A percentile compares a stretch with the other conserved stretches of the same genome.
Evolutionary conservation across 2,797 vertebrate species (phyloP).

Genomic region (Notamacropus eugenii): DNA sequence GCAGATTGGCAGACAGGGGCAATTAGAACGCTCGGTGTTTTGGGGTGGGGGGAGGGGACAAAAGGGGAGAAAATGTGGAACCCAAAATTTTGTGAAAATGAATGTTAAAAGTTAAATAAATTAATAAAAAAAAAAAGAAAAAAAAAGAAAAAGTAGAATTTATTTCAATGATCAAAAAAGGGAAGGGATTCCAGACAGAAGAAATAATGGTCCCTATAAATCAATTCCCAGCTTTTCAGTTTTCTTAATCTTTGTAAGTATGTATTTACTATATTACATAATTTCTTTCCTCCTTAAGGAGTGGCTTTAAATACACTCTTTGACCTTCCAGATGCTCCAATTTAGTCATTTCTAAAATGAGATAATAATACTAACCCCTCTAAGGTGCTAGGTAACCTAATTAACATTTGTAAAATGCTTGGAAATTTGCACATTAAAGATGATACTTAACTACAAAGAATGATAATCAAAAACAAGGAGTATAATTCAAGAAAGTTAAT

Average conservation of each 20-base stretch:
- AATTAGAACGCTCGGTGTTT: too few relatives aligned
- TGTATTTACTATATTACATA: neutral
- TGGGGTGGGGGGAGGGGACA: too few relatives aligned
- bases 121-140: too few relatives aligned
- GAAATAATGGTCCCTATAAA: neutral
- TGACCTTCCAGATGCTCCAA: neutral
- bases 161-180: neutral
- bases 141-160: too few relatives aligned
- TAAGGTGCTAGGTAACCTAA: slow-evolving; percentile 1
- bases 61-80: too few relatives aligned
- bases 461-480: neutral
- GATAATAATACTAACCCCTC: neutral
- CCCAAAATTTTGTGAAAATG: too few relatives aligned
- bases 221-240: neutral
- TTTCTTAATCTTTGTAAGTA: neutral
- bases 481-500: neutral
- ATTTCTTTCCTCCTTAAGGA: neutral
- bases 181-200: neutral
- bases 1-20: too few relatives aligned
- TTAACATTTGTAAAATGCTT: slow-evolving; percentile 29
- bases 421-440: neutral
- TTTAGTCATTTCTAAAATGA: slow-evolving; percentile 20
- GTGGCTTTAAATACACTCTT: neutral
- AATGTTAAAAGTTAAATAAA: too few relatives aligned
- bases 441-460: neutral